Base-by-base conservation (phyloP, 2,888 invertebrate species). In the Lumbricus terrestris region DNA sequence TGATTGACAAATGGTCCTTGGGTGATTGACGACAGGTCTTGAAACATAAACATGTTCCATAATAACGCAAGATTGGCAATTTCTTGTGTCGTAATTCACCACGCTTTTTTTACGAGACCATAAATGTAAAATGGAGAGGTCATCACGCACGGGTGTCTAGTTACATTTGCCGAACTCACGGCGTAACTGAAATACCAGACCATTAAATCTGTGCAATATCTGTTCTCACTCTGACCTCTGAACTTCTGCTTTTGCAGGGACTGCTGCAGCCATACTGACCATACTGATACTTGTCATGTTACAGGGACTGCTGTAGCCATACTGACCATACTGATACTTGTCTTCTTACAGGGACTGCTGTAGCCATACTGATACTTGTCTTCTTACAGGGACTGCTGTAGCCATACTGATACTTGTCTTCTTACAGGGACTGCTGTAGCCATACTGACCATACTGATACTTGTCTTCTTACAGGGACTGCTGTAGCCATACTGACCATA, bases 271-370 rank as follows among this genome's bases (percentile, higher is more conserved):
- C n/a, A n/a, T n/a, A n/a, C n/a, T n/a, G n/a, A n/a, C n/a, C n/a
- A n/a, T n/a, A n/a, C n/a, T 47, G 20, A 23, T 23, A 23, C 23
- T 11, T 47, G 8, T 23, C 23, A 6, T 23, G 47, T 47, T 83
- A 6, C 83, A 93, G 99, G 96, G 96, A 94, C 92, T 40, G 98
- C 98, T 91, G 98, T 99, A 94, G 99, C 99, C 91, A 98, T 98
- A 34, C 96, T 99, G 90, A 99, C 99, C 20, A 99, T 99, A 92
- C 96, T 99, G 93, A 99, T 99, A 95, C 96, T 99, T n/a, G n/a
- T n/a, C n/a, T n/a, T n/a, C n/a, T n/a, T n/a, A n/a, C n/a, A n/a
- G n/a, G n/a, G n/a, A n/a, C n/a, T n/a, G n/a, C n/a, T n/a, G n/a
- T n/a, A n/a, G n/a, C n/a, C n/a, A n/a, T n/a, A n/a, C n/a, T n/a